phyloP scores from a whole-genome alignment of 2,113 vertebrate species.

The Xyliphius kryptos region DNA sequence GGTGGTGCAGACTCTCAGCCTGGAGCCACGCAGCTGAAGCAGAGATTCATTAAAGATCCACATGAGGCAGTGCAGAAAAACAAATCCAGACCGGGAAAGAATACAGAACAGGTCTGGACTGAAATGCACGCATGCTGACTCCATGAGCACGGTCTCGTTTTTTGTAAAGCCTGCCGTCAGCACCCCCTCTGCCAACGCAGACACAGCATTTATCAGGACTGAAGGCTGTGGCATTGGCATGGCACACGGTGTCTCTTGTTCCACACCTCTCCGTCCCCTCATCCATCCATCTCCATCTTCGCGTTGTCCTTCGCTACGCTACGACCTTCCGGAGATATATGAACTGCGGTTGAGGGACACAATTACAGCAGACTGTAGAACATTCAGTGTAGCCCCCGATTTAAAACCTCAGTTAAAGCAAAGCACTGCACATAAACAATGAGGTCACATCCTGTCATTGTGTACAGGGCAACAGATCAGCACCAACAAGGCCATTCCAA shows the following conservation, averaged over 20 bases:
- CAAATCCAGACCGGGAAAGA: too few relatives aligned
- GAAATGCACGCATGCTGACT: too few relatives aligned
- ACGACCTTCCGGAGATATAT: background rate
- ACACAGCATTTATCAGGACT: background rate
- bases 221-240: background rate
- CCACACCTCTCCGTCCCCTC: background rate
- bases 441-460: slow-evolving; percentile 34
- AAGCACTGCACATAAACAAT: slow-evolving; percentile 21
- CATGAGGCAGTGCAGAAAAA: too few relatives aligned
- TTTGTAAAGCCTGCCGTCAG: background rate
- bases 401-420: background rate
- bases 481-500: background rate
- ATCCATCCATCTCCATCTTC: background rate
- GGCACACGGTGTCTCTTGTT: slow-evolving; percentile 1
- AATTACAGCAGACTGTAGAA: too few relatives aligned
- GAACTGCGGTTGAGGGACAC: background rate
- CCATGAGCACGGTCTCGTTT: background rate
- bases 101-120: too few relatives aligned
- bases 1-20: too few relatives aligned
- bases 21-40: too few relatives aligned
- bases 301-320: background rate
- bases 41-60: too few relatives aligned
- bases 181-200: slow-evolving; percentile 9
- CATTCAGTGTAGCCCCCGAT: background rate
- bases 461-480: background rate